Evolutionary conservation across 2,888 invertebrate species (phyloP).

Genomic region (Smittia aterrima): DNA sequence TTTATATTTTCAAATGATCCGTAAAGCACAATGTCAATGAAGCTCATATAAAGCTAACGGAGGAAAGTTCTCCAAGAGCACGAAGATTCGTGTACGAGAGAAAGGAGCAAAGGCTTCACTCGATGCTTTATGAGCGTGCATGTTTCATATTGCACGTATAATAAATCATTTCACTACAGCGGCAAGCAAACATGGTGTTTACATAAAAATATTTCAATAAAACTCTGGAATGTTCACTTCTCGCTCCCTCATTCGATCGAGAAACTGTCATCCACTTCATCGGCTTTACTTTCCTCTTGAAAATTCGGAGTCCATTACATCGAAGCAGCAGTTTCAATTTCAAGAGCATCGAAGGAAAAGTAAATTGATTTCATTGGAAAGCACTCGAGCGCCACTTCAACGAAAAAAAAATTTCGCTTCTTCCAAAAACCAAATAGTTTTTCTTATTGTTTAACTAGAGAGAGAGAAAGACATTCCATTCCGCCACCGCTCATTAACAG

Average conservation of each 20-base stretch:
- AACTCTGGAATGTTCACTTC: neutral
- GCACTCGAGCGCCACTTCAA: conserved; percentile 12
- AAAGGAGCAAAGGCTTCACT: neutral
- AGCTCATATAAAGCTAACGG: neutral
- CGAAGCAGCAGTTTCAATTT: neutral
- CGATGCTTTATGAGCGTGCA: neutral
- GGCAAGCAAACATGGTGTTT: conserved; percentile 4
- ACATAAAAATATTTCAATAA: neutral
- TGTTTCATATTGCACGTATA: conserved; percentile 12
- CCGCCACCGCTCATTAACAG: neutral
- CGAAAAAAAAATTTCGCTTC: neutral
- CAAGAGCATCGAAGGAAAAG: neutral
- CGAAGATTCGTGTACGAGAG: neutral
- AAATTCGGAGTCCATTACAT: conserved; percentile 10
- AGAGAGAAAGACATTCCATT: neutral
- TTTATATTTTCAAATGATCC: conserved; percentile 29
- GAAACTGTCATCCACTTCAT: conserved; percentile 17
- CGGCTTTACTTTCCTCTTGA: conserved; percentile 9
- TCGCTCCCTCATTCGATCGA: neutral
- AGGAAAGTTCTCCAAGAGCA: neutral
- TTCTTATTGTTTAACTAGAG: neutral
- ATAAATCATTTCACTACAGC: conserved; percentile 3
- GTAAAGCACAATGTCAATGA: conserved; percentile 25
- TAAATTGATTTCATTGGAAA: conserved; percentile 5
- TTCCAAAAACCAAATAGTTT: neutral